These are phyloP conservation scores for Perizoma affinitatum DNA, from an alignment of 2,888 invertebrate species.

Conservation along the genomic window DNA sequence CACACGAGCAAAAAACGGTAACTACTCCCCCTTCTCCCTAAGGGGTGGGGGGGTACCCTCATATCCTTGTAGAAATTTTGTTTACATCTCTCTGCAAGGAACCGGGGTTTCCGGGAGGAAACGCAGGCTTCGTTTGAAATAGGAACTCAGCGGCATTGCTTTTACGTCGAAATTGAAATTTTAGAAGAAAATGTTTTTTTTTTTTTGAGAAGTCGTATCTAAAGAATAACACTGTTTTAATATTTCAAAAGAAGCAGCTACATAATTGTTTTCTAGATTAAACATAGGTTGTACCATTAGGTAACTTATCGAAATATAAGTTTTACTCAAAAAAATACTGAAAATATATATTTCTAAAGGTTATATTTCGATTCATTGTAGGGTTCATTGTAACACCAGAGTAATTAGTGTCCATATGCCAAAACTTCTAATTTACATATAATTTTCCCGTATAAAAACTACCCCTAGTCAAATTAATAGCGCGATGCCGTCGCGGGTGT, in stretches of 20 bases:
- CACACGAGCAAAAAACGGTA: conserved; percentile 79
- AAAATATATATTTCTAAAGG: no score
- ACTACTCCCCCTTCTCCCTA: conserved; percentile 56
- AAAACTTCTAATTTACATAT: neutral
- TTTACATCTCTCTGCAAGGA: conserved; percentile 81
- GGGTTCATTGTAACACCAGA: no score
- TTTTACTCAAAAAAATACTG: no score
- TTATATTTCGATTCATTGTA: no score
- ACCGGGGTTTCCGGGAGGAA: conserved; percentile 62
- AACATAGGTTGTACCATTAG: no score
- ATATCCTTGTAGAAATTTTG: conserved; percentile 83
- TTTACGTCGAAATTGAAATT: conserved; percentile 52
- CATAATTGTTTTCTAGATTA: no score
- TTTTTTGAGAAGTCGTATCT: neutral
- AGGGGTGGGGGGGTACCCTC: conserved; percentile 55
- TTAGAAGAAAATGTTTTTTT: conserved; percentile 18
- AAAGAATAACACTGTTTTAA: no score
- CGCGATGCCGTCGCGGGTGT: conserved; percentile 49
- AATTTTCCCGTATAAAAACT: conserved; percentile 26
- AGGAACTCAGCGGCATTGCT: conserved; percentile 66
- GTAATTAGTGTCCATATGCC: no score
- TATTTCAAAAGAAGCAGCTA: no score
- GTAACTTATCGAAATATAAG: no score
- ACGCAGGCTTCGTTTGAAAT: conserved; percentile 62
- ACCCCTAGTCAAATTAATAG: conserved; percentile 54